Evolutionary conservation across 1,140 invertebrate species (phyloP).

Genomic region (Drosophila novamexicana): DNA sequence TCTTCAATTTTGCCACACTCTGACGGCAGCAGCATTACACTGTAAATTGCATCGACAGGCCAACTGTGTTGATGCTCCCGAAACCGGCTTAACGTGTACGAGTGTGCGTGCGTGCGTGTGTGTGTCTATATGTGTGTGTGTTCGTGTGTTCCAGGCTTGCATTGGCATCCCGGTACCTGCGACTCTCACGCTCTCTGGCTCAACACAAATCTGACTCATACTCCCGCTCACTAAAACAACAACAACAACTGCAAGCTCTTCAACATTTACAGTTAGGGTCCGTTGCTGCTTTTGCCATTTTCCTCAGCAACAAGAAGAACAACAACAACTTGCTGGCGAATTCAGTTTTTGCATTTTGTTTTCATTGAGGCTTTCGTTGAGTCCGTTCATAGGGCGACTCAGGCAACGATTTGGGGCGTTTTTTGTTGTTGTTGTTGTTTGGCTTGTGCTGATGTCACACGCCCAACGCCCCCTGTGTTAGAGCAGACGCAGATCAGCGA

Average conservation of each 20-base stretch:
- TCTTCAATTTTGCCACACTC: constrained; percentile 63
- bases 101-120: constrained; percentile 18
- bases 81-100: constrained; percentile 66
- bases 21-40: constrained; percentile 48
- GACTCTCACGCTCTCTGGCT: constrained; percentile 11
- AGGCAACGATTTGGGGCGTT: constrained; percentile 30
- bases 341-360: constrained; percentile 47
- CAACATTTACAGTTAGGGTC: constrained; percentile 73
- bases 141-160: constrained; percentile 14
- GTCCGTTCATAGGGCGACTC: constrained; percentile 41
- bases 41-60: constrained; percentile 37
- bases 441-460: constrained; percentile 11
- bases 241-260: constrained; percentile 27
- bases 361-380: constrained; percentile 64
- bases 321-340: constrained; percentile 49
- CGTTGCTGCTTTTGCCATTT: constrained; percentile 40
- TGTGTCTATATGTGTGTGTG: neutral
- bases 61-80: constrained; percentile 38
- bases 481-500: constrained; percentile 31
- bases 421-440: neutral
- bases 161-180: constrained; percentile 44
- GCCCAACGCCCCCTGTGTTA: constrained; percentile 17
- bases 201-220: constrained; percentile 18
- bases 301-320: constrained; percentile 37
- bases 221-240: constrained; percentile 23